Evolutionary conservation across 2,888 invertebrate genomes (phyloP).

Genomic region (Rugalucina vietnamica): DNA sequence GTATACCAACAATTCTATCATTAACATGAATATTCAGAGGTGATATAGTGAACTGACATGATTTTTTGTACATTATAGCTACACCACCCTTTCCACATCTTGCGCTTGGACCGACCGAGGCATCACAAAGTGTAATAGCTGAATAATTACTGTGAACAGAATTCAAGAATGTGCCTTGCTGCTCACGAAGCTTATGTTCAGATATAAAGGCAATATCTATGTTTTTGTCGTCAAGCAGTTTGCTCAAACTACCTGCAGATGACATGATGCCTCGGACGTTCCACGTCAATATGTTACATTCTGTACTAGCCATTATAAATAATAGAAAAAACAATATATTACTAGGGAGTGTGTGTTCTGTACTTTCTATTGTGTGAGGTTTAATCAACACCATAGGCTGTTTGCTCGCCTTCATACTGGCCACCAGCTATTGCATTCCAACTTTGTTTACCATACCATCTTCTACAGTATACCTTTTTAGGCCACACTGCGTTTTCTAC

Average conservation of each 20-base stretch:
- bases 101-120: not conserved
- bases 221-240: not conserved
- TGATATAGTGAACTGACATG: not conserved
- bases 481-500: not conserved
- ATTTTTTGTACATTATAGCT: not conserved
- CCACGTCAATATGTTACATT: not conserved
- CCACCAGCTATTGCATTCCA: not conserved
- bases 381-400: not conserved
- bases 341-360: not conserved
- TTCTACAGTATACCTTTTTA: not conserved
- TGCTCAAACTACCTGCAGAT: not conserved
- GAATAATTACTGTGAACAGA: not conserved
- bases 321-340: not conserved
- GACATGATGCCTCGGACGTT: constrained; percentile 26
- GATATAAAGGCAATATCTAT: constrained; percentile 14
- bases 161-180: not conserved
- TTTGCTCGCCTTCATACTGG: not conserved
- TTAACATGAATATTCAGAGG: not conserved
- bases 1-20: constrained; percentile 16
- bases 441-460: not conserved
- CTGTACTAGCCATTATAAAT: not conserved
- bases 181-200: constrained; percentile 16
- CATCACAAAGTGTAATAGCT: not conserved
- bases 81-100: constrained; percentile 3
- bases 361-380: not conserved